Evolutionary conservation across 2,797 vertebrate genomes (phyloP), one percentile per base, ranked within the genome.

Genomic region (Pelobates cultripes): DNA sequence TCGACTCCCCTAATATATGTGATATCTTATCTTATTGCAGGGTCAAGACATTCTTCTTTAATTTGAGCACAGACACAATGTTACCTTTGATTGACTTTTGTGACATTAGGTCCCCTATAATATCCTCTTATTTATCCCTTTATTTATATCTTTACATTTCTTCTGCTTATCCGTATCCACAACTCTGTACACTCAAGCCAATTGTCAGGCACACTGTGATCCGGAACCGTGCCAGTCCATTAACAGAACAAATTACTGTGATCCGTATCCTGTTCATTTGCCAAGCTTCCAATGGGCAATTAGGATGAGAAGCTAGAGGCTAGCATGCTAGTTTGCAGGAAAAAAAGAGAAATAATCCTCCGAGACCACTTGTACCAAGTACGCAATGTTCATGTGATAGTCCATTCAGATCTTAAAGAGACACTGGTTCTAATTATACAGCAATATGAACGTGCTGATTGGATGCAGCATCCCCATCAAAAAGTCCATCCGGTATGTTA

Each of bases 271-370:
- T 28, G 55, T 0, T 83, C 57, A 61, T 28, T 77, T 57, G 69
- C 3, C 5, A 64, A 70, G 12, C 10, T 57, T 71, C 79, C 45
- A 70, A 70, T 73, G 61, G 75, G 70, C 15, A 75, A 77, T 78
- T 84, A 76, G 68, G 7, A 66, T 61, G 53, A 84, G 66, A 84
- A 66, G 69, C 72, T 61, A 41, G 68, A 15, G 57, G 67, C 76
- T n/a, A 10, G 60, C 67, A 76, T 79, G 67, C 77, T 76, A 79
- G 74, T 80, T 75, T 79, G 43, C 43, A 44, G 66, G 53, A 79
- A 55, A 40, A 70, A 64, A 73, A n/a, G 51, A 1, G 2, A 51
- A 70, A 53, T 70, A 70, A 55, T 79, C 77, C 72, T 66, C 57
- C 17, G 7, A 10, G 12, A 71, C 82, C 67, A 66, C 77, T 80